Percentiles rank a stretch among this genome's conserved stretches.
Conservation (phyloP, 2,113 vertebrate genomes). For the Phalacrocorax pelagicus region DNA sequence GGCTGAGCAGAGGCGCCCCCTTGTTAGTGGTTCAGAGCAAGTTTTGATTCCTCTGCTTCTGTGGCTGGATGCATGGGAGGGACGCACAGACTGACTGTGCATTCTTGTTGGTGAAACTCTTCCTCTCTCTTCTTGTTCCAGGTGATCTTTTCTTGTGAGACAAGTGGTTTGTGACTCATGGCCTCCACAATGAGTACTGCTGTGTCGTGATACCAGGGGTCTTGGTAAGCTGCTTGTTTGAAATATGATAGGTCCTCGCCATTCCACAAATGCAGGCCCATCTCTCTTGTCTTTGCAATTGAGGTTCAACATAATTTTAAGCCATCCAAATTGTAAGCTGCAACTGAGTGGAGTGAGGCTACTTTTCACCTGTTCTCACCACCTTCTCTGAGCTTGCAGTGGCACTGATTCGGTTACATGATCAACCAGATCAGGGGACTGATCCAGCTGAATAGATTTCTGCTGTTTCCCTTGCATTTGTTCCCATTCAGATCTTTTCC, state of each 20-base stretch:
- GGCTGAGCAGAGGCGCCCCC: neutral
- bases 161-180: conserved; percentile 46
- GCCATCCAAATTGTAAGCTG: neutral
- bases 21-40: neutral
- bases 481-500: neutral
- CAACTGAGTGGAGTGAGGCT: neutral
- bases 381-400: neutral
- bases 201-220: conserved; percentile 79
- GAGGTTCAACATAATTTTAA: neutral
- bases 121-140: conserved; percentile 22
- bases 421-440: neutral
- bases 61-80: neutral
- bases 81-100: neutral
- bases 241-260: too few relatives aligned
- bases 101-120: neutral
- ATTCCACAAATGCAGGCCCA: neutral
- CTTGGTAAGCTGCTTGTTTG: conserved; percentile 70
- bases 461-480: neutral
- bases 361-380: conserved; percentile 31
- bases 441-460: neutral
- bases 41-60: neutral
- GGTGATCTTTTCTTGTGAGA: conserved; percentile 65
- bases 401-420: neutral
- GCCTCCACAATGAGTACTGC: conserved; percentile 74
- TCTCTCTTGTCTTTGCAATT: neutral